Conservation (phyloP, 30 jellyfish, hydroid and myxozoan species). For the Pseudorhiza aurosa region DNA sequence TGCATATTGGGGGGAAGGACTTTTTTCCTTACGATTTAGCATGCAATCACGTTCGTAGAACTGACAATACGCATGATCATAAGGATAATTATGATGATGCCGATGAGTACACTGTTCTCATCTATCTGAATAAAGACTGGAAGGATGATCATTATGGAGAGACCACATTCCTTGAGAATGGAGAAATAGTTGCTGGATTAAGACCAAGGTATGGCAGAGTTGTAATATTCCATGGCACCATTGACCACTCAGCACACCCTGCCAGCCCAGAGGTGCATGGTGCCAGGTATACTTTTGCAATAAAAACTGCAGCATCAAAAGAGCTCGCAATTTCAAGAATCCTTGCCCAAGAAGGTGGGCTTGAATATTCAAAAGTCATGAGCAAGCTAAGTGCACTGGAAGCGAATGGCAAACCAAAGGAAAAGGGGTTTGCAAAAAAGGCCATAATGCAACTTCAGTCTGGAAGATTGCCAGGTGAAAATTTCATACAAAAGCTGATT, state of each 20-base stretch:
- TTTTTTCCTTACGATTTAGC: constrained; percentile 60
- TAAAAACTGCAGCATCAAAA: constrained; percentile 44
- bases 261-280: constrained; percentile 53
- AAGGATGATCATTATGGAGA: constrained; percentile 67
- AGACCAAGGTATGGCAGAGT: constrained; percentile 75
- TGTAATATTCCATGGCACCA: constrained; percentile 58
- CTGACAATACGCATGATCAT: constrained; percentile 53
- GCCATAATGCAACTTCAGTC: neutral
- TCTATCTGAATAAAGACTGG: constrained; percentile 43
- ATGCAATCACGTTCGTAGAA: constrained; percentile 69
- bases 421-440: constrained; percentile 15
- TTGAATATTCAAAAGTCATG: neutral
- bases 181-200: constrained; percentile 40
- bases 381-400: neutral
- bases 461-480: constrained; percentile 6
- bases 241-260: constrained; percentile 75
- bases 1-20: constrained; percentile 39
- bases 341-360: constrained; percentile 7
- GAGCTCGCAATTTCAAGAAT: constrained; percentile 23
- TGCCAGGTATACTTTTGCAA: constrained; percentile 72
- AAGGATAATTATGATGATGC: constrained; percentile 47
- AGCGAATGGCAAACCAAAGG: constrained; percentile 10
- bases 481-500: neutral
- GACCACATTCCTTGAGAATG: constrained; percentile 34
- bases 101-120: constrained; percentile 57